Conservation (phyloP, 2,888 invertebrate species). For the Synergus umbraculus region DNA sequence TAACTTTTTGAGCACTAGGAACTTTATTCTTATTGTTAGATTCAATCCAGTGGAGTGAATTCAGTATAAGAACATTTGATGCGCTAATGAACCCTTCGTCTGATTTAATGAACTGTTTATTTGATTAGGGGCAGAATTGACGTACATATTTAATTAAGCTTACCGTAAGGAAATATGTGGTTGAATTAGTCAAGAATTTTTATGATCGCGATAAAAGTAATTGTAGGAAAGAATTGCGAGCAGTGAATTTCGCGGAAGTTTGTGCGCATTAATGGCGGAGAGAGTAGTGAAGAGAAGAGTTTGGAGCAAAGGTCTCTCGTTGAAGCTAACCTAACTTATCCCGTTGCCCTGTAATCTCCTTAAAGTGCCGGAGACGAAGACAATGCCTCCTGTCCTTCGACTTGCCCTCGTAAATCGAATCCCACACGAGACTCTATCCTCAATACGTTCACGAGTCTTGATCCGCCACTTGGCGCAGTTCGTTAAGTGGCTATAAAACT, state of each 20-base stretch:
- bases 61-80: too few relatives aligned
- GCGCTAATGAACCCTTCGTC: too few relatives aligned
- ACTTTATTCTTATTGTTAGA: too few relatives aligned
- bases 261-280: background rate
- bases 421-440: background rate
- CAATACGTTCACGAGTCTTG: slow-evolving; percentile 5
- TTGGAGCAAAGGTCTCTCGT: background rate
- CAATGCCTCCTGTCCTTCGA: slow-evolving; percentile 5
- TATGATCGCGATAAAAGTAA: background rate
- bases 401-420: slow-evolving; percentile 11
- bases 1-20: too few relatives aligned
- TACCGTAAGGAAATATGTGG: background rate
- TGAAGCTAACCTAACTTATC: slow-evolving; percentile 2
- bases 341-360: slow-evolving; percentile 4
- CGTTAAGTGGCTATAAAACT: background rate
- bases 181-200: background rate
- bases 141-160: too few relatives aligned
- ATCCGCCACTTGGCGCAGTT: background rate
- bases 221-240: background rate
- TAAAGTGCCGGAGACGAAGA: slow-evolving; percentile 8
- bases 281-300: slow-evolving; percentile 1
- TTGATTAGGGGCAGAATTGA: too few relatives aligned
- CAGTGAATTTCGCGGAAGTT: slow-evolving; percentile 1
- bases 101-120: too few relatives aligned
- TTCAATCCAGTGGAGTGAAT: too few relatives aligned